These are phyloP conservation scores for Cyprinodon brontotheroides DNA, from an alignment of 2,113 vertebrate genomes.

Conservation along the genomic window DNA sequence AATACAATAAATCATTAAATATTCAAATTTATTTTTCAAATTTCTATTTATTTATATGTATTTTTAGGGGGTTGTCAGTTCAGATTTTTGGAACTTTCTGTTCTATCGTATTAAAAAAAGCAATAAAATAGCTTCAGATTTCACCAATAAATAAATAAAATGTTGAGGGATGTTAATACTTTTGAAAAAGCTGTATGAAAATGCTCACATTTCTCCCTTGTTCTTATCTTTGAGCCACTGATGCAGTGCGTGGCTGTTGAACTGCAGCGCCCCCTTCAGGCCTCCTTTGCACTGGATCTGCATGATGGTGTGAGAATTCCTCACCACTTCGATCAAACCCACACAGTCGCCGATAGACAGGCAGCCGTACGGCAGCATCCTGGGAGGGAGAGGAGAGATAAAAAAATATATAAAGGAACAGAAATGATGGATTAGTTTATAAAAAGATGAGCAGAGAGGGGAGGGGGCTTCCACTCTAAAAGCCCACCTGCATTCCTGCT, in stretches of 20 bases:
- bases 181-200: no score
- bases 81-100: no score
- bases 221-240: conserved; percentile 99
- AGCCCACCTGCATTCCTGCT: conserved; percentile 57
- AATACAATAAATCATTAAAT: no score
- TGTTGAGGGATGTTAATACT: no score
- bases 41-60: no score
- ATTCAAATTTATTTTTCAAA: no score
- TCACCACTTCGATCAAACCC: conserved; percentile 96
- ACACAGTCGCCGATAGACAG: conserved; percentile 97
- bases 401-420: background rate
- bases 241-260: conserved; percentile 96
- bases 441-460: conserved; percentile 6
- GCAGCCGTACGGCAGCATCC: conserved; percentile 98
- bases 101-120: no score
- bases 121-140: no score
- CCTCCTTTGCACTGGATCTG: conserved; percentile 99
- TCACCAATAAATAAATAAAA: no score
- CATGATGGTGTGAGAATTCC: conserved; percentile 98
- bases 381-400: conserved; percentile 63
- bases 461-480: conserved; percentile 28
- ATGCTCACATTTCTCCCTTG: conserved; percentile 96
- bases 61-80: no score
- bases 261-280: conserved; percentile 96
- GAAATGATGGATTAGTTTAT: conserved; percentile 10